phyloP scores from a whole-genome alignment of 2,888 invertebrate genomes.

The Drosophila gaucha region DNA sequence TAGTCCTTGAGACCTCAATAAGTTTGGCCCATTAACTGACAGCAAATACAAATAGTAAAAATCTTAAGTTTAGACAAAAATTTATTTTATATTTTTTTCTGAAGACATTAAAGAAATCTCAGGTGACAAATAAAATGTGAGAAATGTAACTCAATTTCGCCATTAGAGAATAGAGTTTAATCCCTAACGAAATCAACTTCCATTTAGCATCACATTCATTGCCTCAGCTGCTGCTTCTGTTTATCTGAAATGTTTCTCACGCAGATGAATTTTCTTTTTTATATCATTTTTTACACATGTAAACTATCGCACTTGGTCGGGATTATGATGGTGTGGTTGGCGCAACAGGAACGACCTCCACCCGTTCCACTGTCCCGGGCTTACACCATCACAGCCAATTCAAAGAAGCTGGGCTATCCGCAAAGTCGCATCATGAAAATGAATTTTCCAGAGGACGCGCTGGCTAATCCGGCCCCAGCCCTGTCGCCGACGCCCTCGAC shows the following conservation, averaged over 20 bases:
- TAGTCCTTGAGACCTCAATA: too few relatives aligned
- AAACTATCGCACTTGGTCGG: conserved; percentile 25
- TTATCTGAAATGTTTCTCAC: neutral
- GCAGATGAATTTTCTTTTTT: conserved; percentile 5
- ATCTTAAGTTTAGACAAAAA: too few relatives aligned
- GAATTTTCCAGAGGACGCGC: conserved; percentile 90
- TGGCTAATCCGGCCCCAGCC: conserved; percentile 76
- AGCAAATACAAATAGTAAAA: too few relatives aligned
- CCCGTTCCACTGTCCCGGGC: conserved; percentile 95
- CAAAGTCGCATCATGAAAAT: conserved; percentile 96
- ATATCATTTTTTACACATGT: conserved; percentile 13
- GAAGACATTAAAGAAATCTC: neutral
- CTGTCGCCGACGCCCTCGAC: conserved; percentile 20
- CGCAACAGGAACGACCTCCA: conserved; percentile 92
- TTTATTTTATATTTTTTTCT: too few relatives aligned
- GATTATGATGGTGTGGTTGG: conserved; percentile 38
- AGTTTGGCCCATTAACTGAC: too few relatives aligned
- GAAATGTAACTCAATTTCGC: neutral
- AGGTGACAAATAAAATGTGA: neutral
- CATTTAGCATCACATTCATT: neutral
- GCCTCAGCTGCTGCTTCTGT: neutral
- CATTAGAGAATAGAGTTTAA: neutral
- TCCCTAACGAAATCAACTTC: neutral
- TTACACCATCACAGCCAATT: conserved; percentile 95
- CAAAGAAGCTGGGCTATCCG: conserved; percentile 96